Base-by-base conservation (phyloP, 2,113 vertebrate genomes). In the Semicossyphus pulcher region DNA sequence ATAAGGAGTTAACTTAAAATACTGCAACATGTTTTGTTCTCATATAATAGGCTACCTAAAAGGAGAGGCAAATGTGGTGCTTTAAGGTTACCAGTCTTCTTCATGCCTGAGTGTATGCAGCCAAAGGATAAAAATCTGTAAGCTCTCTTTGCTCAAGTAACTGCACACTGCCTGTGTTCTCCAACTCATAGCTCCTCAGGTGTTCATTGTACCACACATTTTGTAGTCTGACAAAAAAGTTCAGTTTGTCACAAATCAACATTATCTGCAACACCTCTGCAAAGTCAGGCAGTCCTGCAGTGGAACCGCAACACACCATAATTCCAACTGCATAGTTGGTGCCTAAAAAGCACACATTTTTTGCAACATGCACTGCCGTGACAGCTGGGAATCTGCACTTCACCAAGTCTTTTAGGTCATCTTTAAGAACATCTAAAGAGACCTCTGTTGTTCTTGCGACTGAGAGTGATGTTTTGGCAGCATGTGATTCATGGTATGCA, bases 291-390 rank as follows among this genome's bases (percentile, higher is more conserved):
- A 68, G 1, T 28, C 63, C 54, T 44, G 54, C 45, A 36, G 37
- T 53, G 16, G 63, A 67, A 8, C 63, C 63, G 37, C 34, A 60
- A 44, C 72, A 76, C 26, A 67, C 4, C 28, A 59, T 25, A 54
- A 76, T 76, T 60, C 72, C 36, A 2, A 36, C 58, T 45, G 37
- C 45, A 59, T 67, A 67, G 53, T 34, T 34, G 10, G 72, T 67
- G 10, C 62, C 54, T 32, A 52, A 59, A 52, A 1, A 5, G 52
- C 4, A 52, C 16, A 59, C 61, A 66, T 49, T 49, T 15, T 65
- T 42, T 0, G 34, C 44, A 58, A 66, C 9, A 20, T 41, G 53
- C 25, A 66, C 53, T 15, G 42, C 4, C 0, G 12, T 48, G 5
- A 57, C 60, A 41, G 18, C 5, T 2, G 71, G 61, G 25, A 57